These are phyloP conservation scores for Dryobates pubescens DNA, from an alignment of 2,797 vertebrate genomes.

Conservation along the genomic window DNA sequence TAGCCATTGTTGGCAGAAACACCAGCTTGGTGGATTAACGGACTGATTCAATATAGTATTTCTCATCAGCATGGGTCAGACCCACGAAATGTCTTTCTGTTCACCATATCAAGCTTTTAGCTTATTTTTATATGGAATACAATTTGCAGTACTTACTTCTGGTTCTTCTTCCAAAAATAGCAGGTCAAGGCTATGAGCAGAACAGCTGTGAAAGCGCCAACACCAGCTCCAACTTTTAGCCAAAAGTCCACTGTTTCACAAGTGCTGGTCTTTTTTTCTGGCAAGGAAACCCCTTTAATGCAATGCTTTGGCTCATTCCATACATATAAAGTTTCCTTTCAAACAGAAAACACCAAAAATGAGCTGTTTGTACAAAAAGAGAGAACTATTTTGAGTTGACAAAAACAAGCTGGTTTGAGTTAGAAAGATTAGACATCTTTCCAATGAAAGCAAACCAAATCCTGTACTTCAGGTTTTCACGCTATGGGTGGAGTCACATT, in stretches of 20 bases:
- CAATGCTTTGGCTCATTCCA: conserved; percentile 95
- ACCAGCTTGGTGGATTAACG: not conserved
- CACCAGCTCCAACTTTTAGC: conserved; percentile 88
- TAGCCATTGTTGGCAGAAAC: not conserved
- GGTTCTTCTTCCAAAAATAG: conserved; percentile 99
- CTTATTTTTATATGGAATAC: not conserved
- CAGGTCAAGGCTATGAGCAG: conserved; percentile 92
- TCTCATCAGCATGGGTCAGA: not conserved
- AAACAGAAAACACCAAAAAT: not conserved
- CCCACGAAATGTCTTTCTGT: not conserved
- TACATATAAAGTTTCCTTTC: conserved; percentile 90
- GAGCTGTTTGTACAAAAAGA: not conserved
- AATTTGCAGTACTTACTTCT: conserved; percentile 85
- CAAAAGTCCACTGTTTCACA: conserved; percentile 94
- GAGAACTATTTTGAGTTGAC: not conserved
- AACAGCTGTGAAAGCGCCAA: conserved; percentile 87
- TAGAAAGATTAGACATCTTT: not conserved
- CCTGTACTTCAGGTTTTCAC: not conserved
- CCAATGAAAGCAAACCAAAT: not conserved
- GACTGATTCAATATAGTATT: not conserved
- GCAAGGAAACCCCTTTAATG: conserved; percentile 87
- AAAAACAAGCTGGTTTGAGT: not conserved
- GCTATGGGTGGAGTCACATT: not conserved
- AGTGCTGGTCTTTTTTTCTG: conserved; percentile 84
- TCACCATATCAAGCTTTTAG: not conserved